phyloP scores from a whole-genome alignment of 2,797 vertebrate species.

The Cuniculus paca region DNA sequence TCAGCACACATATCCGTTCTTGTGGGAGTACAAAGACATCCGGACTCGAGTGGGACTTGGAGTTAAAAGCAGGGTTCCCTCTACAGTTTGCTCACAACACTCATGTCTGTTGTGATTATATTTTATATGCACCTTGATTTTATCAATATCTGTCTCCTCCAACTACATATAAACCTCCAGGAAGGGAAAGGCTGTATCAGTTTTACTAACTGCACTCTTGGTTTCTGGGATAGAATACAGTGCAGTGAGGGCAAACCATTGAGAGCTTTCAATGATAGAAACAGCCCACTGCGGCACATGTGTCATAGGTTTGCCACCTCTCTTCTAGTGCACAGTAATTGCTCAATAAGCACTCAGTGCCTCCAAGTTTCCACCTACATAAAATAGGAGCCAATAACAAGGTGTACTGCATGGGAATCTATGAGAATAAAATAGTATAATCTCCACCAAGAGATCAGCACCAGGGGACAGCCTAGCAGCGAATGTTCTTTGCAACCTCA shows the following conservation, averaged over 20 bases:
- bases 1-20: not conserved
- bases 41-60: not conserved
- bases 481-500: not conserved
- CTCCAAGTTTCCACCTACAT: not conserved
- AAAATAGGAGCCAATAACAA: not conserved
- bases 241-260: not conserved
- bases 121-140: not conserved
- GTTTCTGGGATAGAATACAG: not conserved
- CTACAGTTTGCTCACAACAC: not conserved
- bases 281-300: not conserved
- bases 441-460: not conserved
- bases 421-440: too few relatives aligned
- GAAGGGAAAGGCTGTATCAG: not conserved
- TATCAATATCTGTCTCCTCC: not conserved
- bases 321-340: not conserved
- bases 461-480: not conserved
- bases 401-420: not conserved
- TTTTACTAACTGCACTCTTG: not conserved
- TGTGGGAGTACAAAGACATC: fast-evolving
- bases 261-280: not conserved
- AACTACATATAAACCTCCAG: not conserved
- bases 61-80: too few relatives aligned
- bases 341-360: not conserved
- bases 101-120: not conserved
- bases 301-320: not conserved